A percentile compares a stretch with the other conserved stretches of the same genome.
phyloP scores from a whole-genome alignment of 2,888 invertebrate species.

The Phaonia tiefii region DNA sequence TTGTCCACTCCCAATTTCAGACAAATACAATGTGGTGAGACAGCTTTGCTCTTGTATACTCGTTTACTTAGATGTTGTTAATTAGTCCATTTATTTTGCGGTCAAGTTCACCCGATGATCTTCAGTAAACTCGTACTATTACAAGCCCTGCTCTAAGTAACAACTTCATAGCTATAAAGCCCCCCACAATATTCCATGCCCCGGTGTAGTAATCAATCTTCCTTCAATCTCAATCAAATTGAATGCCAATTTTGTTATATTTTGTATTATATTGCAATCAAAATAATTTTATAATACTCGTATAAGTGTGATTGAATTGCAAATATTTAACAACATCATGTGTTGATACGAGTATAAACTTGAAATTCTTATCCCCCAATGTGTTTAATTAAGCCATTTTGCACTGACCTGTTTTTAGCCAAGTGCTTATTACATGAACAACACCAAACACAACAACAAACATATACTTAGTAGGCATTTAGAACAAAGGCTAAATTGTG shows the following conservation, averaged over 20 bases:
- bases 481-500: constrained; percentile 51
- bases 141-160: no score
- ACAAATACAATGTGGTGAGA: no score
- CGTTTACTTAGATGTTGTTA: no score
- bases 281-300: no score
- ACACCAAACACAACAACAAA: constrained; percentile 21
- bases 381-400: constrained; percentile 26
- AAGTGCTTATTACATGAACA: background rate
- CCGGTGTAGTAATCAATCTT: constrained; percentile 34
- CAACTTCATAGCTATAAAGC: no score
- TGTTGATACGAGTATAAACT: constrained; percentile 47
- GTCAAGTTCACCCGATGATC: no score
- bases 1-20: no score
- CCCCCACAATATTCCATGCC: background rate
- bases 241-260: constrained; percentile 22
- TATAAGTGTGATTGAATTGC: no score
- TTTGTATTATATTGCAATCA: constrained; percentile 4
- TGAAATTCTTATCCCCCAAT: constrained; percentile 44
- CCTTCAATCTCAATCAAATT: constrained; percentile 27
- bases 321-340: background rate
- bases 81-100: no score
- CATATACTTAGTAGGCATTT: constrained; percentile 15
- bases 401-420: constrained; percentile 35
- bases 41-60: no score
- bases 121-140: no score